Conservation (phyloP, 2,113 vertebrate genomes). For the Brienomyrus longianalis region DNA sequence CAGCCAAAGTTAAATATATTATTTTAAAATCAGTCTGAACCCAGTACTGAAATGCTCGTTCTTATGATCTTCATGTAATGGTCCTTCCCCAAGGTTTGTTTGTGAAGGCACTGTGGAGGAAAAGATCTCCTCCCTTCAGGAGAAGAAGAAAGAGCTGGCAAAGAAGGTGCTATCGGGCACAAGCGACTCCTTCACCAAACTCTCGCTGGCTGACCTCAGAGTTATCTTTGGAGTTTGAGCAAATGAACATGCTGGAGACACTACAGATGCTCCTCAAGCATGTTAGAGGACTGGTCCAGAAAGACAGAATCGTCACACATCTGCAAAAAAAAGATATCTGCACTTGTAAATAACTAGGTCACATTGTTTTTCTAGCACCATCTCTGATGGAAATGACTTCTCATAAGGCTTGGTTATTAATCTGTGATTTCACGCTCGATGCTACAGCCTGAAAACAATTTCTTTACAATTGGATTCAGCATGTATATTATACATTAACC, state of each 20-base stretch:
- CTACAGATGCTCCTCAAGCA: background rate
- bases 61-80: background rate
- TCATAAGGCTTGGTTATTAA: background rate
- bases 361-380: background rate
- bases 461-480: background rate
- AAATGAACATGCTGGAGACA: background rate
- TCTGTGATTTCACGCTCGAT: background rate
- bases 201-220: slow-evolving; percentile 82
- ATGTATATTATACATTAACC: background rate
- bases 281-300: background rate
- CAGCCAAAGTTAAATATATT: background rate
- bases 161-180: slow-evolving; percentile 82
- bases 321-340: background rate
- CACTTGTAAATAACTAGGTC: background rate
- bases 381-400: background rate
- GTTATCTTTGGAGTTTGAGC: slow-evolving; percentile 75
- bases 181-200: slow-evolving; percentile 68
- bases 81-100: slow-evolving; percentile 68
- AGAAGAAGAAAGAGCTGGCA: slow-evolving; percentile 83
- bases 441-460: background rate
- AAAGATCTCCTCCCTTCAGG: slow-evolving; percentile 82
- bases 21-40: background rate
- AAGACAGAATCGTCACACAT: background rate
- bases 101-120: slow-evolving; percentile 90
- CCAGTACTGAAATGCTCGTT: background rate